Base-by-base conservation (phyloP, 2,797 vertebrate species). In the Astyanax mexicanus region DNA sequence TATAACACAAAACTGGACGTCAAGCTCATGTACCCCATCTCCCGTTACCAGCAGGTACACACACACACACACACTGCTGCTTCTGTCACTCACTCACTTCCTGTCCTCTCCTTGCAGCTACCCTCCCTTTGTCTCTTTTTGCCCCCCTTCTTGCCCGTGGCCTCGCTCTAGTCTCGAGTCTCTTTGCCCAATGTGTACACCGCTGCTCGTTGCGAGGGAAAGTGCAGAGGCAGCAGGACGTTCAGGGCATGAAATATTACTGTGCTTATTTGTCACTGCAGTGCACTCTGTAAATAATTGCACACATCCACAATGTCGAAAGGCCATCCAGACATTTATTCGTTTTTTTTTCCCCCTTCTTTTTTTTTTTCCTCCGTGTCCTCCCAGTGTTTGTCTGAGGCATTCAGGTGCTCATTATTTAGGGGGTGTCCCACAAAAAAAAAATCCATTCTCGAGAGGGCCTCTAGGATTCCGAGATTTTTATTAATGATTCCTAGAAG, bases 1-100 rank as follows among this genome's bases (percentile, higher is more conserved):
- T 98, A 99, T 89, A 99, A 99, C 91, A 94, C 96, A 1, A 98
- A 96, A 85, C 95, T 99, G 74, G 96, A 98, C 32, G 96, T 98
- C 75, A 96, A 95, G 82, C 91, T 99, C 86, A 93, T 95, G 93
- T 96, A 96, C 79, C 97, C 97, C 38, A 92, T 98, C 77, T 99
- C 97, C 49, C 93, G 95, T 74, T 89, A 88, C 86, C 92, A 92
- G 88, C 92, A 93, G 92, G 92, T 93, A 47, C 5, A 29, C 29
- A 29, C 23, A 88, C 92, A 93, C 92, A 92, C 93, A 47, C 5
- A 29, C 29, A 29, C 23, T 4, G 44, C 42, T 51, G 25, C 3
- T 6, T 21, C 38, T 25, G 65, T 29, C 27, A 55, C 52, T 13
- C 27, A 29, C 13, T 27, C 27, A 29, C 13, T 27, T 52, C 19